A percentile compares a stretch with the other conserved stretches of the same genome.
Conservation (phyloP, 2,888 invertebrate species). For the Drosophila borborema region DNA sequence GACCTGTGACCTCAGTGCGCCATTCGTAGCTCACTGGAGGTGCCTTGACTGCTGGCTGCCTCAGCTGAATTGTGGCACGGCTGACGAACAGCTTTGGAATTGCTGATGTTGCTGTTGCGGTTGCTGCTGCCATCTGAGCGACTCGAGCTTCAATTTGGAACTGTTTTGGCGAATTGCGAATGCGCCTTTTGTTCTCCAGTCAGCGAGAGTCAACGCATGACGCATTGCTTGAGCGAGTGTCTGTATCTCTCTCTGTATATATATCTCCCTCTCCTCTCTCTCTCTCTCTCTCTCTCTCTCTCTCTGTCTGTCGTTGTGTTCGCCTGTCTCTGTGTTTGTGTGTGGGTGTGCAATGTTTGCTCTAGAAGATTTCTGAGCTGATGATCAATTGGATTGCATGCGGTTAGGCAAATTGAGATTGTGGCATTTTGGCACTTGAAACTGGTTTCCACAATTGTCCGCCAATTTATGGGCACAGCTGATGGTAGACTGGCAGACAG, state of each 20-base stretch:
- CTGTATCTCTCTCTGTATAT: conserved; percentile 11
- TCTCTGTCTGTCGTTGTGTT: neutral
- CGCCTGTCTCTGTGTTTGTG: neutral
- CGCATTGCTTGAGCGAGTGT: conserved; percentile 30
- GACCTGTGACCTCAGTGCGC: conserved; percentile 58
- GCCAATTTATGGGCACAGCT: conserved; percentile 11
- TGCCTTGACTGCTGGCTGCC: conserved; percentile 18
- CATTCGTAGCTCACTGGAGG: conserved; percentile 53
- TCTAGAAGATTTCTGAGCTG: conserved; percentile 49
- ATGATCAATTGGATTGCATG: conserved; percentile 52
- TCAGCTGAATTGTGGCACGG: conserved; percentile 60
- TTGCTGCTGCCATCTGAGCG: conserved; percentile 61
- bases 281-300: conserved; percentile 6
- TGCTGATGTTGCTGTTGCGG: conserved; percentile 20
- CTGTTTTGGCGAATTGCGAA: conserved; percentile 58
- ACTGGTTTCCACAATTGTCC: conserved; percentile 56
- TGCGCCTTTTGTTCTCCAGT: conserved; percentile 63
- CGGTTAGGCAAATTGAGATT: conserved; percentile 58
- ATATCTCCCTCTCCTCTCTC: conserved; percentile 15
- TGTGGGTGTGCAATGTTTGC: conserved; percentile 34
- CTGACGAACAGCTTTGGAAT: conserved; percentile 57
- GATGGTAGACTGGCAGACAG: conserved; percentile 12
- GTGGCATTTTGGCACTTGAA: conserved; percentile 60
- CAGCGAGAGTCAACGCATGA: conserved; percentile 28
- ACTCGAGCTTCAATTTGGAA: conserved; percentile 64